Percentiles rank a stretch among this genome's conserved stretches.
Evolutionary conservation across 2,113 vertebrate genomes (phyloP).

Genomic region (Paraplagusia blochii): DNA sequence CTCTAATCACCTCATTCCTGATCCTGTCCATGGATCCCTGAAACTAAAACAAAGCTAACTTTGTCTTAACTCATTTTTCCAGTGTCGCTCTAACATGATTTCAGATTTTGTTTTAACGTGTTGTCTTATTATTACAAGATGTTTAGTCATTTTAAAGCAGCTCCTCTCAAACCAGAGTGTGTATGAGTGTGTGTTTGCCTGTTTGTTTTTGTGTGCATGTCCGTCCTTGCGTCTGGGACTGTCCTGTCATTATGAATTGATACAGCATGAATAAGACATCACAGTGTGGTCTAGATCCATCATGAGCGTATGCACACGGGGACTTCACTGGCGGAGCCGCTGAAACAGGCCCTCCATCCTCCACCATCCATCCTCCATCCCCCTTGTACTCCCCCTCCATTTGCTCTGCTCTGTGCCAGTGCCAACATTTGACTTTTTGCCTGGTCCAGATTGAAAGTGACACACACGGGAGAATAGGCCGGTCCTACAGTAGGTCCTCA

Average conservation of each 20-base stretch:
- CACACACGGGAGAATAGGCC: slow-evolving; percentile 54
- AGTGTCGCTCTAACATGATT: too few relatives aligned
- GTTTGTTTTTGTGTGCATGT: slow-evolving; percentile 1
- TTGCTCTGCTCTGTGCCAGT: slow-evolving; percentile 30
- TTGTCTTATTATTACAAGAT: too few relatives aligned
- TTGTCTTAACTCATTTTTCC: too few relatives aligned
- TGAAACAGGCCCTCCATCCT: slow-evolving; percentile 21
- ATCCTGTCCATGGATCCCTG: too few relatives aligned
- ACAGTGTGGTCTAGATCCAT: slow-evolving; percentile 71
- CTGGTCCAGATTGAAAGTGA: slow-evolving; percentile 66
- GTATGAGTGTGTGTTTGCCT: slow-evolving; percentile 3
- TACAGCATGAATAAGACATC: slow-evolving; percentile 76
- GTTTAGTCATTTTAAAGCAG: too few relatives aligned
- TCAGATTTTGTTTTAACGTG: too few relatives aligned
- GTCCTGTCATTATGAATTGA: slow-evolving; percentile 75
- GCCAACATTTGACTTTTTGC: slow-evolving; percentile 47
- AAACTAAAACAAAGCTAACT: too few relatives aligned
- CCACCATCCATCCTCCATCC: slow-evolving; percentile 25
- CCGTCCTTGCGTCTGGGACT: slow-evolving; percentile 44
- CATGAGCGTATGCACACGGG: slow-evolving; percentile 68
- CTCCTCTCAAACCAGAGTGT: not conserved
- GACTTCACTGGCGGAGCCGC: slow-evolving; percentile 60
- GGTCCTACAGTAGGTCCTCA: slow-evolving; percentile 35
- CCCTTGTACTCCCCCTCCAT: slow-evolving; percentile 19
- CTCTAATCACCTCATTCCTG: too few relatives aligned